Conservation (phyloP, 2,113 vertebrate genomes). For the Brachyistius frenatus region DNA sequence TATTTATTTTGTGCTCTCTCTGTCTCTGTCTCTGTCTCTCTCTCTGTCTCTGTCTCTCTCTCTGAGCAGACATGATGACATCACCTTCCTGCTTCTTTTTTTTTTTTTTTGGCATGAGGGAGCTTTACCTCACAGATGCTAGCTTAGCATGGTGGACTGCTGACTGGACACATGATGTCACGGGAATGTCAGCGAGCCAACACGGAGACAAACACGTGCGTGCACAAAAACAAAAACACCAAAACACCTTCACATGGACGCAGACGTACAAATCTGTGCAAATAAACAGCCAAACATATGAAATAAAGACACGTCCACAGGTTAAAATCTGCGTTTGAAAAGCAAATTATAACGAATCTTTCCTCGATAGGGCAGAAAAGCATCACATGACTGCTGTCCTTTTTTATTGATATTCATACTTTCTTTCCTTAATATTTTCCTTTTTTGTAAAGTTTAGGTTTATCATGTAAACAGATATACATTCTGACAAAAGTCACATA, state of each 20-base stretch:
- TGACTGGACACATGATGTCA: constrained; percentile 65
- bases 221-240: background rate
- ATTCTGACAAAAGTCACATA: no score
- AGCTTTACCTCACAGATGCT: constrained; percentile 62
- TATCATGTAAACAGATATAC: no score
- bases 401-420: no score
- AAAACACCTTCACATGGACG: background rate
- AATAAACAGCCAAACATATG: no score
- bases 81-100: constrained; percentile 36
- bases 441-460: no score
- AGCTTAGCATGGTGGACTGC: constrained; percentile 64
- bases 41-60: background rate
- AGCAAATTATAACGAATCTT: no score
- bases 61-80: constrained; percentile 50
- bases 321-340: no score
- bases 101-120: background rate
- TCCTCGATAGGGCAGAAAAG: no score
- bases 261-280: background rate
- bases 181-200: constrained; percentile 33
- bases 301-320: no score
- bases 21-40: constrained; percentile 7
- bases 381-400: no score
- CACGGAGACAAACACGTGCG: background rate
- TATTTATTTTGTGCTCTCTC: background rate
- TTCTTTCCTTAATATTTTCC: no score